Base-by-base conservation (phyloP, 2,888 invertebrate species). In the Nematopogon swammerdamellus region DNA sequence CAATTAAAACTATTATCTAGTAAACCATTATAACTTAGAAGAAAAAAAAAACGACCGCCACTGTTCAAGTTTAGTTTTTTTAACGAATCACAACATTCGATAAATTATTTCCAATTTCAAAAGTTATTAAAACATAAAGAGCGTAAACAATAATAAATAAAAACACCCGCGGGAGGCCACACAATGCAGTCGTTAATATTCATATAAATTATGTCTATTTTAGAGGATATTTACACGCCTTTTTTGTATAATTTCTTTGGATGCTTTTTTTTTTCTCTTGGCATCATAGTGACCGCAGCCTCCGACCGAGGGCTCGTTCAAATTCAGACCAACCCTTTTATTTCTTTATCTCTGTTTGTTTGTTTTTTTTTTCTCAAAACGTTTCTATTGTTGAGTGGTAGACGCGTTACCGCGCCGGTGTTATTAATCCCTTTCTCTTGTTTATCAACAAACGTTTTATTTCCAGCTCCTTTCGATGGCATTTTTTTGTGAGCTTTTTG, bases 121-220 rank as follows among this genome's bases (percentile, higher is more conserved):
- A 36, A 36, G 36, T 36, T 76, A 77, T 77, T 77, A 76, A 77
- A 77, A 77, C 77, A 77, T 76, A 77, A 77, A 70, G 70, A 69
- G 70, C 67, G 67, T 76, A 77, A 79, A 77, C 76, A 79, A 76
- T 74, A 73, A 70, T 79, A 76, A 79, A 79, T 79, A 76, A 76
- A 75, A 67, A 73, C 73, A 70, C 75, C 69, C 73, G 64, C 65
- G 62, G 71, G 75, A 70, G 66, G 4, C 36, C 68, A 68, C 64
- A 77, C 75, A 75, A 73, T 67, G 62, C 63, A 60, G 55, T 70
- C 72, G 66, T 76, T 75, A 75, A 73, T 75, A 72, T 65, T 60
- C 61, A 57, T 64, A 72, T 76, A 76, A 76, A 70, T 74, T 72
- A 77, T 76, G 72, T 68, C 67, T 70, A 68, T 73, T 71, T 70